These are phyloP conservation scores for Bicyclus anynana DNA, from an alignment of 1,140 invertebrate genomes.

Conservation along the genomic window DNA sequence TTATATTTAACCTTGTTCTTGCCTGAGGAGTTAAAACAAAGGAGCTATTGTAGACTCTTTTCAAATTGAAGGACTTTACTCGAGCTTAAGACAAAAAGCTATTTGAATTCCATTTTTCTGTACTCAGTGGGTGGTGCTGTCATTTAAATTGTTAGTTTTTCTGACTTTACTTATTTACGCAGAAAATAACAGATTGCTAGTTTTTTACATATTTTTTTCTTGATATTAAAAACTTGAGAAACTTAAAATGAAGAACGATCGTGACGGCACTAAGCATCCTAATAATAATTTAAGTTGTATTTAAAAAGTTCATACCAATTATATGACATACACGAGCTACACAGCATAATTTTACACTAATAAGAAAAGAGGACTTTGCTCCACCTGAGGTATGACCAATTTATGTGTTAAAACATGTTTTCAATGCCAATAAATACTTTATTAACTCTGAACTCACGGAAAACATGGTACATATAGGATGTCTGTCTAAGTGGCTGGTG, in stretches of 20 bases:
- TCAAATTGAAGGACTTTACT: constrained; percentile 10
- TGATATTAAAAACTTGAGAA: background rate
- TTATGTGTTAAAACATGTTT: too few relatives aligned
- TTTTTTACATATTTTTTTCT: constrained; percentile 13
- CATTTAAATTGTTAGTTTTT: constrained; percentile 9
- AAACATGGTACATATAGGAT: too few relatives aligned
- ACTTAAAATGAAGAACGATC: constrained; percentile 39
- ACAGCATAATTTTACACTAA: too few relatives aligned
- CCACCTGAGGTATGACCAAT: too few relatives aligned
- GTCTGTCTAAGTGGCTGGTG: too few relatives aligned
- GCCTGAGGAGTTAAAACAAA: constrained; percentile 55
- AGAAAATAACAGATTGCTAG: constrained; percentile 51
- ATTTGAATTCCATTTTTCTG: constrained; percentile 20
- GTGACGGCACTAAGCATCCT: constrained; percentile 60
- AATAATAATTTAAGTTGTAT: background rate
- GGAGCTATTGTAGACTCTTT: constrained; percentile 3
- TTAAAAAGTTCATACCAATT: background rate
- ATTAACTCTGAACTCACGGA: too few relatives aligned
- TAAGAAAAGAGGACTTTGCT: too few relatives aligned
- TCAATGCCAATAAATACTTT: too few relatives aligned
- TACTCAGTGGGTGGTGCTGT: constrained; percentile 42
- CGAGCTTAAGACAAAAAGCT: constrained; percentile 26
- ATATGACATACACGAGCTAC: background rate
- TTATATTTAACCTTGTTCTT: constrained; percentile 22
- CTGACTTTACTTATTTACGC: constrained; percentile 10